These are phyloP conservation scores for Hephaestus fuliginosus DNA, from an alignment of 2,797 vertebrate genomes.

Conservation along the genomic window DNA sequence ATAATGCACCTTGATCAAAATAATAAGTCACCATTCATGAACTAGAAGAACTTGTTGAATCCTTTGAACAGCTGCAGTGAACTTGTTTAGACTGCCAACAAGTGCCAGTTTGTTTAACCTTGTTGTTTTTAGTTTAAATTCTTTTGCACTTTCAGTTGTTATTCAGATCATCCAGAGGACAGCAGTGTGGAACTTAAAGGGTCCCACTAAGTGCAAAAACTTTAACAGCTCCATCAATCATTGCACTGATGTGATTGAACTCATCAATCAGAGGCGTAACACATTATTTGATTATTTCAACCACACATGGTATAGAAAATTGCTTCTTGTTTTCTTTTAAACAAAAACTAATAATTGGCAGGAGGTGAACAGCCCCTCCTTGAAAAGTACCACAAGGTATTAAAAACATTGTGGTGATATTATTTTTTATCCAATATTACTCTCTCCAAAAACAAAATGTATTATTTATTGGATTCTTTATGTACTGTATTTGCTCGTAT, in stretches of 20 bases:
- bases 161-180: constrained; percentile 33
- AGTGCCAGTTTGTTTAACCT: constrained; percentile 4
- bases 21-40: neutral
- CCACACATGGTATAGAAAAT: neutral
- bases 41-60: neutral
- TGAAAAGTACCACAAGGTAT: constrained; percentile 3
- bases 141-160: constrained; percentile 15
- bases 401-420: neutral
- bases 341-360: constrained; percentile 12
- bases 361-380: neutral
- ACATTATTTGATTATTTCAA: constrained; percentile 46
- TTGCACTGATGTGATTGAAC: constrained; percentile 35
- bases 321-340: constrained; percentile 15
- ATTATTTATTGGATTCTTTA: too few relatives aligned
- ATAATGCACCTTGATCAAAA: neutral
- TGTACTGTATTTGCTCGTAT: neutral
- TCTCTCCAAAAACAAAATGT: too few relatives aligned
- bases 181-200: constrained; percentile 10
- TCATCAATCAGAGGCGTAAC: constrained; percentile 56
- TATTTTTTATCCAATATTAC: too few relatives aligned
- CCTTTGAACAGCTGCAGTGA: neutral
- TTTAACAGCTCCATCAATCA: constrained; percentile 58
- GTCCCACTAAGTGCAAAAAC: constrained; percentile 35
- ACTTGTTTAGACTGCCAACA: neutral
- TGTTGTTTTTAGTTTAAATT: constrained; percentile 1